Base-by-base conservation (phyloP, 1,140 invertebrate genomes). In the Nasonia longicornis region DNA sequence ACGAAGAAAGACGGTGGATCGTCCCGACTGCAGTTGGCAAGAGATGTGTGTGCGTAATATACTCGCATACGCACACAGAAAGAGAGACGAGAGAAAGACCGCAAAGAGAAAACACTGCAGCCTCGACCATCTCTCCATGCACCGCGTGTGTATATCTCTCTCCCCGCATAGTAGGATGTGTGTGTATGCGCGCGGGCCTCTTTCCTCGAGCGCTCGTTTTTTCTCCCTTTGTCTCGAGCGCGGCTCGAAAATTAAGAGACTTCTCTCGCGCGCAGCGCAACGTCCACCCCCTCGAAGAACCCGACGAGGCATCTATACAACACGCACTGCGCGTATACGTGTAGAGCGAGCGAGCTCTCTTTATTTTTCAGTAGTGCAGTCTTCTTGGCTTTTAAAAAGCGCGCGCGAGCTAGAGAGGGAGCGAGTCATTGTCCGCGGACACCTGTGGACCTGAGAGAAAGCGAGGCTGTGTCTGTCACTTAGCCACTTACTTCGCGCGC, bases 371-470 rank as follows among this genome's bases (percentile, higher is more conserved):
- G 38, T 35, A 2, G 48, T 4, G 29, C 16, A 26, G 66, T 66
- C 72, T 48, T 69, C 26, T 35, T 71, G 64, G 31, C 48, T 75
- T 52, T 64, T 76, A 29, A 63, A 58, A 64, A 52, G 14, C n/a
- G 45, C 45, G 45, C 22, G 35, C 22, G 66, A 3, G 42, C 52
- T 26, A 70, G 22, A 3, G 42, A 69, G 42, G 64, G 29, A 77
- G 80, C 77, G 83, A 85, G 83, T 86, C 87, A 90, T 89, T 90
- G 89, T 89, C 88, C 88, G 84, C 87, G 85, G 88, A 90, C 89
- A 90, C 89, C 89, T 90, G 89, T 90, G 88, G 89, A 89, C 89
- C 86, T 82, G 75, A 83, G 71, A 67, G 84, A 82, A 74, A 84
- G 86, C 85, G 84, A 85, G 45, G 29, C 42, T 20, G 14, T 20